Evolutionary conservation across 2,797 vertebrate species (phyloP).

Genomic region (Melanotaenia nigrans): DNA sequence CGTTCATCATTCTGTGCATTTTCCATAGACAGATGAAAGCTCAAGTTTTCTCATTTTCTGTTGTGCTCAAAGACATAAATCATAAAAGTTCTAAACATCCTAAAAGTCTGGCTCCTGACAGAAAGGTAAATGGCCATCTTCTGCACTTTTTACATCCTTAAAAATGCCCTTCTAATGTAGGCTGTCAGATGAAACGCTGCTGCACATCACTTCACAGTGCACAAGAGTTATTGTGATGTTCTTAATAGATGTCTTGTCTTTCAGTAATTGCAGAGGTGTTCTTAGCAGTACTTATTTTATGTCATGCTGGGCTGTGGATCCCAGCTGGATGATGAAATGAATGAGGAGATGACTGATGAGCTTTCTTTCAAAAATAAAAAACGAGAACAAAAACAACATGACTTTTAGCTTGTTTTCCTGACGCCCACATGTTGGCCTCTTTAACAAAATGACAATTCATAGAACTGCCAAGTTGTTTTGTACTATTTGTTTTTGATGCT

Average conservation of each 20-base stretch:
- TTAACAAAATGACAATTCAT: background rate
- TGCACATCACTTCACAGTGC: background rate
- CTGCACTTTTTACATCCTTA: conserved; percentile 1
- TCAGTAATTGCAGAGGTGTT: background rate
- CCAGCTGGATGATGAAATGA: background rate
- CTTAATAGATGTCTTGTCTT: background rate
- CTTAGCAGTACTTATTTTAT: conserved; percentile 1
- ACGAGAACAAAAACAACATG: too few species aligned
- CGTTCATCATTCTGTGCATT: conserved; percentile 37
- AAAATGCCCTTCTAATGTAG: background rate
- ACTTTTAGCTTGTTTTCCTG: background rate
- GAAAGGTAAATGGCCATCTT: conserved; percentile 33
- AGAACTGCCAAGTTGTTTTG: background rate
- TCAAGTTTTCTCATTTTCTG: conserved; percentile 41
- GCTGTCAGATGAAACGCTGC: conserved; percentile 2
- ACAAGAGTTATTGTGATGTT: background rate
- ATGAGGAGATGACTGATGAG: background rate
- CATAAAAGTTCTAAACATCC: conserved; percentile 37
- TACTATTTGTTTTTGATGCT: background rate
- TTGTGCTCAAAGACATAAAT: conserved; percentile 47
- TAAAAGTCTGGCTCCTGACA: conserved; percentile 18
- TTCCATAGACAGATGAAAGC: conserved; percentile 40
- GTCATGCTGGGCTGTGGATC: background rate
- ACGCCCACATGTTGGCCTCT: too few species aligned
- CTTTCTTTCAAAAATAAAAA: background rate